Evolutionary conservation across 2,113 vertebrate genomes (phyloP).

Genomic region (Sphyrna mokarran): DNA sequence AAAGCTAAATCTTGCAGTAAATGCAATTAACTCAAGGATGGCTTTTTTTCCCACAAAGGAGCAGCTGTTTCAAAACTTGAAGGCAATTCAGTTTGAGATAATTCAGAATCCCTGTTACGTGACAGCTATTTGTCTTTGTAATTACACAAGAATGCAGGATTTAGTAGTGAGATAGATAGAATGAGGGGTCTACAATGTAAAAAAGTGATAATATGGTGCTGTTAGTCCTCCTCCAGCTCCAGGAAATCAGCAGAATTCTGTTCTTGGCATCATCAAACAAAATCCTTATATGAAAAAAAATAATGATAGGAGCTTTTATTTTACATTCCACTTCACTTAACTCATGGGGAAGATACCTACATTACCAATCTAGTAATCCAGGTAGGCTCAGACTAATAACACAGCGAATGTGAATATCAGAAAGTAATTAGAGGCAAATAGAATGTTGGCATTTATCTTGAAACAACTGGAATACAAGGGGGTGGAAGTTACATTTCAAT

Average conservation of each 20-base stretch:
- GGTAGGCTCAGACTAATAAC: background rate
- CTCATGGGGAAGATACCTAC: background rate
- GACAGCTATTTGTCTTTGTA: background rate
- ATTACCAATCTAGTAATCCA: background rate
- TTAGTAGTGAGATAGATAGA: background rate
- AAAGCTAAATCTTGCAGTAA: background rate
- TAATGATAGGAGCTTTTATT: background rate
- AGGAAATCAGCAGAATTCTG: background rate
- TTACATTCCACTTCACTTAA: background rate
- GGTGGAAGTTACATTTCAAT: background rate
- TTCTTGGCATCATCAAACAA: background rate
- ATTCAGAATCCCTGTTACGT: background rate
- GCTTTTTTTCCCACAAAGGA: background rate
- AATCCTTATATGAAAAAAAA: background rate
- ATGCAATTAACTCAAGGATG: background rate
- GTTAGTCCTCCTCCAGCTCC: background rate
- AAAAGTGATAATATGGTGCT: background rate
- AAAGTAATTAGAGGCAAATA: background rate
- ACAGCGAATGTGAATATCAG: background rate
- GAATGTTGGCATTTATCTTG: background rate
- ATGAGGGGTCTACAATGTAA: background rate
- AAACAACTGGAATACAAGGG: background rate
- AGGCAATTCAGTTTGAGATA: background rate
- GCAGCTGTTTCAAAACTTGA: slow-evolving; percentile 28
- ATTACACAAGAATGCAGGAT: background rate